These are phyloP conservation scores for Drosophila tani DNA, from an alignment of 1,140 invertebrate genomes.

Conservation along the genomic window DNA sequence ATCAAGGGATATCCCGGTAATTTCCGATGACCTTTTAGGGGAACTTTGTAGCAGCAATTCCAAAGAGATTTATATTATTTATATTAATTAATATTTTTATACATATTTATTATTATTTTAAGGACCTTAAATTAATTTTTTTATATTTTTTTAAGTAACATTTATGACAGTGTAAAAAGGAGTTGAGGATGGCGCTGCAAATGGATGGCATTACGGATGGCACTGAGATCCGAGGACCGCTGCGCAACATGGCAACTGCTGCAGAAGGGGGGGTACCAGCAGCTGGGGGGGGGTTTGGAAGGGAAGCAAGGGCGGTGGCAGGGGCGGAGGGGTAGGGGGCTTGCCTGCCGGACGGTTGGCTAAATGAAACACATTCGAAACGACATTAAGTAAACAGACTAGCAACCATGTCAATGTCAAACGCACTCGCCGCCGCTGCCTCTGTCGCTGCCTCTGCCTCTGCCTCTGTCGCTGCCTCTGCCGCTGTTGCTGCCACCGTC, in stretches of 20 bases:
- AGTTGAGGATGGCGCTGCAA: background rate
- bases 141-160: too few relatives aligned
- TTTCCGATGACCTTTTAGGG: too few relatives aligned
- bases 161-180: slow-evolving; percentile 4
- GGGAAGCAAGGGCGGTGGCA: background rate
- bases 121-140: too few relatives aligned
- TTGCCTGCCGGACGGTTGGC: slow-evolving; percentile 58
- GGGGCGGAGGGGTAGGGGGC: slow-evolving; percentile 4
- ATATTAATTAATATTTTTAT: too few relatives aligned
- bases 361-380: slow-evolving; percentile 73
- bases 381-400: slow-evolving; percentile 78
- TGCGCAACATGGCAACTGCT: background rate
- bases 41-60: too few relatives aligned
- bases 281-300: background rate
- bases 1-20: background rate
- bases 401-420: slow-evolving; percentile 80
- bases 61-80: too few relatives aligned
- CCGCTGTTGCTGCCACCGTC: slow-evolving; percentile 13
- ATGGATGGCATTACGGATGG: background rate
- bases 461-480: background rate
- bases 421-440: slow-evolving; percentile 60
- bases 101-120: too few relatives aligned
- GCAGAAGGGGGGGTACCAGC: background rate
- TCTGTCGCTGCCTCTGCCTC: slow-evolving; percentile 19
- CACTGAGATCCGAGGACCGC: background rate